Conservation (phyloP, 1,140 invertebrate species). For the Drosophila punjabiensis region DNA sequence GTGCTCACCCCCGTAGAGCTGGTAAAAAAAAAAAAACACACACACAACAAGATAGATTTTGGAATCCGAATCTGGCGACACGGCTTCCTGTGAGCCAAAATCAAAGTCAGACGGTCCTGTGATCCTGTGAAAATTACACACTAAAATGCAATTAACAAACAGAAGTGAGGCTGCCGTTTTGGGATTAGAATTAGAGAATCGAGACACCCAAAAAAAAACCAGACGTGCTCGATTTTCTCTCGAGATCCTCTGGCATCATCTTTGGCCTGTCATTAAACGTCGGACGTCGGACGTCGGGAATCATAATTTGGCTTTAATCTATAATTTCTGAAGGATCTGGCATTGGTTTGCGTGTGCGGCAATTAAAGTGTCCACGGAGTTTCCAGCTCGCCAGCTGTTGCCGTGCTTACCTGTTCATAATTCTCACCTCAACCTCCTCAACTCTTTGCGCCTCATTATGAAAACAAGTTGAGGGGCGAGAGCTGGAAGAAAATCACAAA, state of each 20-base stretch:
- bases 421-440: conserved; percentile 42
- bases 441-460: conserved; percentile 61
- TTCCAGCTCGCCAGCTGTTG: neutral
- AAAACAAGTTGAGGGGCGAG: conserved; percentile 46
- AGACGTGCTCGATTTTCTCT: conserved; percentile 36
- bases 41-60: neutral
- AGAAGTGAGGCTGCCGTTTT: conserved; percentile 79
- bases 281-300: conserved; percentile 18
- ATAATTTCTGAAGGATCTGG: conserved; percentile 37
- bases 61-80: conserved; percentile 20
- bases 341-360: conserved; percentile 42
- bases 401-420: conserved; percentile 36
- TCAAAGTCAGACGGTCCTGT: conserved; percentile 16
- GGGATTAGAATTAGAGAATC: conserved; percentile 45
- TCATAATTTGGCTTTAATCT: conserved; percentile 55
- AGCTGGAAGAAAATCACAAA: conserved; percentile 43
- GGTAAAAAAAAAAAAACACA: neutral
- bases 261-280: conserved; percentile 56
- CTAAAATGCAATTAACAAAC: conserved; percentile 80
- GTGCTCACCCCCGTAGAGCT: conserved; percentile 19
- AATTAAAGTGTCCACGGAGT: conserved; percentile 65
- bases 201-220: neutral
- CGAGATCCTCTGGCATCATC: conserved; percentile 1
- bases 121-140: conserved; percentile 82
- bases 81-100: conserved; percentile 64